These are phyloP conservation scores for Camelus bactrianus DNA, from an alignment of 2,113 vertebrate genomes.

Conservation along the genomic window DNA sequence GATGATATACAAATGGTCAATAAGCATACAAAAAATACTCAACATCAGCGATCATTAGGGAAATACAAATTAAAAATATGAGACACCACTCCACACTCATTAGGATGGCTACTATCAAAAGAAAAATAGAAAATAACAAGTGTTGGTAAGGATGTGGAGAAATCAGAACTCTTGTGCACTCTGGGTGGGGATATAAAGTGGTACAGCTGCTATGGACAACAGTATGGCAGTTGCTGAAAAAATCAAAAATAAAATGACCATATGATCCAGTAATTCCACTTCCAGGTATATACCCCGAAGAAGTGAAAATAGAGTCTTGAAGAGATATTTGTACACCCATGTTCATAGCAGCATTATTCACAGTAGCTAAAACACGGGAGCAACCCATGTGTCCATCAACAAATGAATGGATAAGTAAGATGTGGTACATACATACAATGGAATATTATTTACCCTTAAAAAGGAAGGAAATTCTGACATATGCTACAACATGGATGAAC, in stretches of 20 bases:
- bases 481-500: neutral
- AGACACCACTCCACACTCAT: neutral
- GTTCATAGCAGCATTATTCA: constrained; percentile 18
- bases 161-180: neutral
- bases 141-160: neutral
- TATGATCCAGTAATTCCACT: neutral
- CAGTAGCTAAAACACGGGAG: neutral
- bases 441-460: neutral
- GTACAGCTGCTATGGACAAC: neutral
- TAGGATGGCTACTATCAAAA: neutral
- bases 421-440: neutral
- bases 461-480: neutral
- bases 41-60: neutral
- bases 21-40: neutral
- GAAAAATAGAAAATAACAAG: neutral
- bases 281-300: neutral
- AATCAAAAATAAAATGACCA: neutral
- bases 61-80: neutral
- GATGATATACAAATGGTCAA: neutral
- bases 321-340: neutral
- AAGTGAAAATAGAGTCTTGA: neutral
- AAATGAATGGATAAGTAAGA: neutral
- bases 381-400: neutral
- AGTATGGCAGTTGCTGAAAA: neutral
- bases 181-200: neutral